Base-by-base conservation (phyloP, 2,888 invertebrate genomes). In the Rhingia campestris region DNA sequence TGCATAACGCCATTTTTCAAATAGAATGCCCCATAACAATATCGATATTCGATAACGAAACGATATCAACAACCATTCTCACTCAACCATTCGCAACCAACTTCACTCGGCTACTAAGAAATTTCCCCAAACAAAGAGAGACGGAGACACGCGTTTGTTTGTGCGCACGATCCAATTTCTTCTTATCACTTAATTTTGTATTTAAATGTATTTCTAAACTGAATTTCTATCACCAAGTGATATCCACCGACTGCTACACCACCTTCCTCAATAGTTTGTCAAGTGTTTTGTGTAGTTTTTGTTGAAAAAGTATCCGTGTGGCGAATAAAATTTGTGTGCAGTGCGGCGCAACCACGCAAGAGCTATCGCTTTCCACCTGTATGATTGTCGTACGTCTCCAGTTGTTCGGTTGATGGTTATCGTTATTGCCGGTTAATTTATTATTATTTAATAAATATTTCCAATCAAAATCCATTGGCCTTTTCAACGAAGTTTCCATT, bases 51-150 rank as follows among this genome's bases (percentile, higher is more conserved):
- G 54, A 67, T 76, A 39, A n/a, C 70, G 54, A 7, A 37, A 9
- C 69, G 64, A 81, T 70, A 22, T 14, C 45, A 45, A 6, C 9
- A 32, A 14, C 4, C 45, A 33, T 56, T 30, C 12, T 32, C 14
- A 39, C 33, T 12, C 4, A 47, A 10, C 12, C 12, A 73, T 45
- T 10, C 43, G 53, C 33, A 7, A 6, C 76, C 59, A 81, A 81
- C 87, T 86, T 86, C 86, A 73, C 47, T 45, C 56, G 63, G 79
- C 66, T 75, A 74, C 67, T 73, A 73, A 75, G 58, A 86, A 87
- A 87, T 86, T 86, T 87, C 86, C 87, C 87, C 86, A 87, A 87
- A 87, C 87, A 87, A 87, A 86, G 87, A 86, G 86, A 86, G 86
- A 86, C 76, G 74, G 77, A 80, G 77, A 84, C 73, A 69, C 74